Base-by-base conservation (phyloP, 2,888 invertebrate species). In the Orchesella flavescens region DNA sequence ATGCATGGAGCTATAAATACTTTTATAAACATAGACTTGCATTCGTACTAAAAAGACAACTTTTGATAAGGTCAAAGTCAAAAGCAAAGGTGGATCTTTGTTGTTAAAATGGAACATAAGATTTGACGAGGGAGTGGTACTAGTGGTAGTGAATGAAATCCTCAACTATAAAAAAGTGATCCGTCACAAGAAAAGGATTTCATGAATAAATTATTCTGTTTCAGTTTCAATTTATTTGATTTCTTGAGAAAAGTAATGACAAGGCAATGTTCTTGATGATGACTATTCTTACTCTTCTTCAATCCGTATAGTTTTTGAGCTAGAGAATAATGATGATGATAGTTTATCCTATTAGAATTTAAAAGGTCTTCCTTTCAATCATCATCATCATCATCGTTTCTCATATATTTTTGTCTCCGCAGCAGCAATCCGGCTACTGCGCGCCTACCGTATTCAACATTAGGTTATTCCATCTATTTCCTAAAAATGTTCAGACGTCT, bases 321-420 rank as follows among this genome's bases (percentile, higher is more conserved):
- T 12, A 53, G 24, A 17, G 21, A 53, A 53, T 17, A 17, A 44
- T 17, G 44, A 59, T 59, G 59, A 19, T n/a, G 73, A 59, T 73
- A 59, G 59, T 59, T 73, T 55, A 73, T 73, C 73, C 73, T 73
- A 73, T 73, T 73, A 73, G 73, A 73, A 73, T 73, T 73, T 73
- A 65, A 75, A 65, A 75, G 63, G 61, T 49, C 21, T 63, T 74
- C 24, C 24, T 66, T 66, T 76, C 76, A 68, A 68, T 76, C 46
- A 55, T 71, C 71, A 24, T 66, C 55, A 66, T 66, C 55, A 68
- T 76, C 46, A 55, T 71, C 71, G 15, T 69, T 53, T 23, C 44
- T 66, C 66, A 66, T 34, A 34, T 34, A 34, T 66, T 44, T 66
- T 66, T 66, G 66, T 66, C 63, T 63, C 15, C 24, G 34, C 21